Percentiles rank a stretch among this genome's conserved stretches.
Evolutionary conservation across 2,797 vertebrate species (phyloP).

Genomic region (Helarctos malayanus): DNA sequence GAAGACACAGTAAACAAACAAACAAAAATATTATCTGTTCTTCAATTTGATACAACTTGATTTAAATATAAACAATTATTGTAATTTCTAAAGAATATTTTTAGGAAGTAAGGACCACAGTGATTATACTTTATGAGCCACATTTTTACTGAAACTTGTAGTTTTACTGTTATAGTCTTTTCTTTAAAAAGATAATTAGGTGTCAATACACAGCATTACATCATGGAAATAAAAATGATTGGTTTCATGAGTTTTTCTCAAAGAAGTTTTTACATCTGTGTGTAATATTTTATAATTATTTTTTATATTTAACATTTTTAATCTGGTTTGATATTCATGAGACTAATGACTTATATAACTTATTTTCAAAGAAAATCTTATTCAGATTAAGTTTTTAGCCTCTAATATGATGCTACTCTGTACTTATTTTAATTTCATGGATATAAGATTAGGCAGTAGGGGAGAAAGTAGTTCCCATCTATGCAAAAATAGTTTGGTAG

Average conservation of each 20-base stretch:
- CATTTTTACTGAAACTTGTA: conserved; percentile 60
- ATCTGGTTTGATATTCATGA: background rate
- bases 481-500: background rate
- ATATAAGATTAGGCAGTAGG: background rate
- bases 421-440: conserved; percentile 21
- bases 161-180: conserved; percentile 61
- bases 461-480: background rate
- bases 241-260: background rate
- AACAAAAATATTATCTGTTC: background rate
- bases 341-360: background rate
- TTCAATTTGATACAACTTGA: conserved; percentile 36
- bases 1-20: background rate
- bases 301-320: background rate
- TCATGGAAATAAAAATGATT: background rate
- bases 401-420: background rate
- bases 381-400: background rate
- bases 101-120: conserved; percentile 34
- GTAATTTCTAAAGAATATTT: background rate
- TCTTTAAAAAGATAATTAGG: conserved; percentile 74
- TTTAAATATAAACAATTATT: conserved; percentile 45
- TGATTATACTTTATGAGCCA: background rate
- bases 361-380: background rate
- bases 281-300: background rate
- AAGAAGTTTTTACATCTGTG: background rate
- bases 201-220: conserved; percentile 40